A percentile compares a stretch with the other conserved stretches of the same genome.
Evolutionary conservation across 2,797 vertebrate genomes (phyloP).

Genomic region (Coregonus ussuriensis): DNA sequence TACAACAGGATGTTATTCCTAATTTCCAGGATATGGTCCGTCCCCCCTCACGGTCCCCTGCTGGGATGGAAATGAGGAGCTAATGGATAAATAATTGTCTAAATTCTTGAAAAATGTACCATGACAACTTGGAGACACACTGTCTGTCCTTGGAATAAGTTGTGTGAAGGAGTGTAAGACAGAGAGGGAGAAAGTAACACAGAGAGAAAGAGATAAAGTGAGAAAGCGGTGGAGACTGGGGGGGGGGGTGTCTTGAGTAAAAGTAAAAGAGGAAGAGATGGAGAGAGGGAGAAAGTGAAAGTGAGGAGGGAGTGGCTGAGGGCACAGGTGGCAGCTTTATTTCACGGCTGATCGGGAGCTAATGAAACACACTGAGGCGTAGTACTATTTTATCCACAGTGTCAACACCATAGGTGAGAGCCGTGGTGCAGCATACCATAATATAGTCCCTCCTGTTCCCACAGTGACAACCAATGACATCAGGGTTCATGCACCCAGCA

Average conservation of each 20-base stretch:
- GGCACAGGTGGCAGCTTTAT: not conserved
- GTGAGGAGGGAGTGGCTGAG: not conserved
- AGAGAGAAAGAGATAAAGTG: not conserved
- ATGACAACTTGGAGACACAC: not conserved
- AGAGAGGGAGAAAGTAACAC: not conserved
- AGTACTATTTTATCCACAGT: conserved; percentile 8
- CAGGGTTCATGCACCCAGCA: not conserved
- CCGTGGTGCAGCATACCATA: not conserved
- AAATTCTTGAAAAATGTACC: not conserved
- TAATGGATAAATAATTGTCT: not conserved
- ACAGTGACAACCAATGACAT: not conserved
- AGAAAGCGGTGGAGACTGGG: not conserved
- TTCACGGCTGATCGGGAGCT: conserved; percentile 15
- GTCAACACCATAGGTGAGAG: conserved; percentile 13
- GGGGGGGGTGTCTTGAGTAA: not conserved
- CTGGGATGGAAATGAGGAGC: not conserved
- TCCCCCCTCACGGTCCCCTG: not conserved
- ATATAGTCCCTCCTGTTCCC: not conserved
- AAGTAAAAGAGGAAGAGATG: not conserved
- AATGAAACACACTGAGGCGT: conserved; percentile 1
- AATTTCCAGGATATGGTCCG: not conserved
- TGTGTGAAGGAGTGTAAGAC: conserved; percentile 3
- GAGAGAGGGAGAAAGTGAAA: not conserved
- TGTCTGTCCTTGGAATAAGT: not conserved
- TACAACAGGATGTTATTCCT: not conserved